phyloP scores from a whole-genome alignment of 2,888 invertebrate genomes.

The Acronicta leporina region DNA sequence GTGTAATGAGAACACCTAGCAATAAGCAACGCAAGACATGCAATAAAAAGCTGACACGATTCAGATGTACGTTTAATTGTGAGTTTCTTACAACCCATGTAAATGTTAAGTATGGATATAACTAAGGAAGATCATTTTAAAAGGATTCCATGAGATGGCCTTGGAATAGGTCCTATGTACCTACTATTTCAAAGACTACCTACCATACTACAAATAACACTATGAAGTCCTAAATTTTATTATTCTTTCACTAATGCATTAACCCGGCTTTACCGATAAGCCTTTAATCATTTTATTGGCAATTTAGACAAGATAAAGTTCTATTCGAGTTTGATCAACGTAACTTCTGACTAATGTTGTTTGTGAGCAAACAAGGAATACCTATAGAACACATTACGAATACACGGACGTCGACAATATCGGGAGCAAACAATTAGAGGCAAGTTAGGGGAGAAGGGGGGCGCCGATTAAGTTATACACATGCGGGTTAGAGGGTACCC shows the following conservation, averaged over 20 bases:
- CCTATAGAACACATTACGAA: slow-evolving; percentile 69
- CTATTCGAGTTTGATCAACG: slow-evolving; percentile 25
- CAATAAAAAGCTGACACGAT: slow-evolving; percentile 66
- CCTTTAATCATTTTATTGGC: not conserved
- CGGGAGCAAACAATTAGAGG: slow-evolving; percentile 88
- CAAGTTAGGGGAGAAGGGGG: slow-evolving; percentile 78
- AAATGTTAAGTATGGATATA: not conserved
- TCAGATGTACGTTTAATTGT: slow-evolving; percentile 66
- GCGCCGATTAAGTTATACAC: slow-evolving; percentile 88
- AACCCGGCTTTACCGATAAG: not conserved
- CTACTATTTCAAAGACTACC: too few relatives aligned
- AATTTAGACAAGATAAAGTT: slow-evolving; percentile 10
- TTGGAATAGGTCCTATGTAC: too few relatives aligned
- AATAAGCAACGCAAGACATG: slow-evolving; percentile 61
- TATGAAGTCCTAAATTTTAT: too few relatives aligned
- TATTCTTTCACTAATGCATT: not conserved
- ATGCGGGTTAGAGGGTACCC: slow-evolving; percentile 87
- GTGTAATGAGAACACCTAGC: slow-evolving; percentile 69
- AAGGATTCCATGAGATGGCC: too few relatives aligned
- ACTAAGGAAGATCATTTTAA: too few relatives aligned
- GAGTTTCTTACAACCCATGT: slow-evolving; percentile 22
- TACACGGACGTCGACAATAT: slow-evolving; percentile 85
- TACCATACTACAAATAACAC: too few relatives aligned
- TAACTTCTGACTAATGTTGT: slow-evolving; percentile 54
- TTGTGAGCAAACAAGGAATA: slow-evolving; percentile 57